Evolutionary conservation across 2,113 vertebrate species (phyloP).

Genomic region (Albula glossodonta): DNA sequence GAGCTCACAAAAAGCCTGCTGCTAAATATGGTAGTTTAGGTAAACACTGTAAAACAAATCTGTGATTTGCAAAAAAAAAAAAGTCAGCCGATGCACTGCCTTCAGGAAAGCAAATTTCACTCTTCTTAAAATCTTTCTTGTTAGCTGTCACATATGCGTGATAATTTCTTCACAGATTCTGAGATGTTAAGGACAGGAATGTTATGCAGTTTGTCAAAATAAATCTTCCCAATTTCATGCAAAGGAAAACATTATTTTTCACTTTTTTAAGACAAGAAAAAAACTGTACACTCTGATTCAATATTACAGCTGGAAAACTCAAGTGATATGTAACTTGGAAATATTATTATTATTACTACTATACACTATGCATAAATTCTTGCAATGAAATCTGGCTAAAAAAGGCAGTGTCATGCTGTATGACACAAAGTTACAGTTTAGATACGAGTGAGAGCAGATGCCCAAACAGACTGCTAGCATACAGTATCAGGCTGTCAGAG

Average conservation of each 20-base stretch:
- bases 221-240: not conserved
- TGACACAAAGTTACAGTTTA: not conserved
- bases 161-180: not conserved
- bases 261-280: not conserved
- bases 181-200: not conserved
- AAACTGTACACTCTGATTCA: not conserved
- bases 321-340: not conserved
- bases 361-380: too few species aligned
- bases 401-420: not conserved
- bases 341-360: not conserved
- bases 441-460: conserved; percentile 32
- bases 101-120: not conserved
- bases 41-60: not conserved
- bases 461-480: conserved; percentile 39
- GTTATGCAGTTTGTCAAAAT: not conserved
- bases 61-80: not conserved
- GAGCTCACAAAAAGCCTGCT: not conserved
- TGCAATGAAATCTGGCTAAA: not conserved
- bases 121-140: not conserved
- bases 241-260: not conserved
- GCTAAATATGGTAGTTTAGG: not conserved
- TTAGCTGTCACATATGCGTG: not conserved
- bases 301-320: not conserved
- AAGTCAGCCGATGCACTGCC: not conserved
- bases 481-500: conserved; percentile 35